These are phyloP conservation scores for Intellagama lesueurii DNA, from an alignment of 2,797 vertebrate genomes.

Conservation along the genomic window DNA sequence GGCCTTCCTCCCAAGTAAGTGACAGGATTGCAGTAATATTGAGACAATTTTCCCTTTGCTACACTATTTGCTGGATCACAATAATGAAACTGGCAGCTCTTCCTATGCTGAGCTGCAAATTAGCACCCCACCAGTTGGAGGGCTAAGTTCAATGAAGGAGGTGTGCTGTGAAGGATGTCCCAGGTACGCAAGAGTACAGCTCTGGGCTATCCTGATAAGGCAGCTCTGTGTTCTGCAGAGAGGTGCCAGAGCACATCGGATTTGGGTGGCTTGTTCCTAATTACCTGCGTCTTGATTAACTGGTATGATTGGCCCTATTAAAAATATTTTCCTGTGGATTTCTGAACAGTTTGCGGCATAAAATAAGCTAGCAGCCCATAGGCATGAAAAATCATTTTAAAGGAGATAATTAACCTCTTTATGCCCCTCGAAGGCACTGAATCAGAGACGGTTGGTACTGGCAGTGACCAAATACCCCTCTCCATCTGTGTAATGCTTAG, in stretches of 20 bases:
- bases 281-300: slow-evolving; percentile 72
- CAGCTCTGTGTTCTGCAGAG: slow-evolving; percentile 28
- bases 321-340: slow-evolving; percentile 56
- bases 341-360: slow-evolving; percentile 60
- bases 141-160: neutral
- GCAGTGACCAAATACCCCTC: slow-evolving; percentile 29
- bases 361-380: slow-evolving; percentile 52
- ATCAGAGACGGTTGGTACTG: slow-evolving; percentile 22
- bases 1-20: neutral
- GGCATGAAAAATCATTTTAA: neutral
- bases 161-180: slow-evolving; percentile 40
- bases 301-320: slow-evolving; percentile 68
- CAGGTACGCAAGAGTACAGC: slow-evolving; percentile 19
- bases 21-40: neutral
- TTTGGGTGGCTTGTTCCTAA: slow-evolving; percentile 75
- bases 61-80: neutral
- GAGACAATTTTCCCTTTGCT: neutral
- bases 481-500: slow-evolving; percentile 25
- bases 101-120: slow-evolving; percentile 15
- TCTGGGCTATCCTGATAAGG: slow-evolving; percentile 72
- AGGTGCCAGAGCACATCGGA: slow-evolving; percentile 64
- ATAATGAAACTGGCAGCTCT: neutral
- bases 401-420: slow-evolving; percentile 44
- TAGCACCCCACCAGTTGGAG: neutral
- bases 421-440: slow-evolving; percentile 29